Conservation (phyloP, 2,113 vertebrate genomes). For the Heliornis fulica region DNA sequence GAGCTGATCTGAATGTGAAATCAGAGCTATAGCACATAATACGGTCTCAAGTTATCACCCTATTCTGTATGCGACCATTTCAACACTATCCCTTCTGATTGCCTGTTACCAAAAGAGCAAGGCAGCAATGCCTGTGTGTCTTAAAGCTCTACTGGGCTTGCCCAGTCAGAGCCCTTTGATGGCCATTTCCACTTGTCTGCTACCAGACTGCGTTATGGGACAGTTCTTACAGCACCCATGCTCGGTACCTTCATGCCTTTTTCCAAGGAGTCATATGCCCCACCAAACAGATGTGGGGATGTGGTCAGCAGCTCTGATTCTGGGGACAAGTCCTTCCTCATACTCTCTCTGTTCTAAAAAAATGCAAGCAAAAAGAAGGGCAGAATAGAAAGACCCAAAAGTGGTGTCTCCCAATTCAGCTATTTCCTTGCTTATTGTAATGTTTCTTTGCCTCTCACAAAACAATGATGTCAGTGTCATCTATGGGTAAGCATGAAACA, state of each 20-base stretch:
- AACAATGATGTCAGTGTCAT: no score
- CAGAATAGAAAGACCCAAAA: no score
- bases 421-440: no score
- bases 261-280: accelerated
- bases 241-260: not conserved
- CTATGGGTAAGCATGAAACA: no score
- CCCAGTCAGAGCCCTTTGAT: not conserved
- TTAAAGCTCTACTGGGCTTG: not conserved
- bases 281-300: not conserved
- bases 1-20: not conserved
- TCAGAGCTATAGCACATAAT: not conserved
- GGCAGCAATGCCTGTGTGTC: not conserved
- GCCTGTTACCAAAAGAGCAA: not conserved
- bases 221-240: not conserved
- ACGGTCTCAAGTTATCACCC: not conserved
- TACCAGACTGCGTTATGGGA: not conserved
- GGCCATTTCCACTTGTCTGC: not conserved
- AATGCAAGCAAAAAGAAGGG: no score
- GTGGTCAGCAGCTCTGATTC: not conserved
- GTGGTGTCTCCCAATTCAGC: no score
- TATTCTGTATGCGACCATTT: not conserved
- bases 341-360: not conserved
- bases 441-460: no score
- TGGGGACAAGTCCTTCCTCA: not conserved
- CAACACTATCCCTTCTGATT: not conserved